phyloP scores from a whole-genome alignment of 2,113 vertebrate species.

The Clarias magur region DNA sequence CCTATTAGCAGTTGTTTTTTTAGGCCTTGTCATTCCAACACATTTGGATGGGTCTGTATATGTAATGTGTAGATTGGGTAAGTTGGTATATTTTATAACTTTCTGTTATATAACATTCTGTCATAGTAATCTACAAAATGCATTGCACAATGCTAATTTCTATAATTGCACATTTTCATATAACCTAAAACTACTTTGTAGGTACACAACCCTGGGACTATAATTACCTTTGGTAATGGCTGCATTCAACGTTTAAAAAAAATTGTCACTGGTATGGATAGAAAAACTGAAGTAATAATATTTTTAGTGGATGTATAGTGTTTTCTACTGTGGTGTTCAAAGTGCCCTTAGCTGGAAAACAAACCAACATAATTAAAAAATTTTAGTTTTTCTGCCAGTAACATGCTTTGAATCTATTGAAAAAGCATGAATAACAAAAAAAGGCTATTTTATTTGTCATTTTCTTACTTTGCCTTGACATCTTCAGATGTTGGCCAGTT shows the following conservation, averaged over 20 bases:
- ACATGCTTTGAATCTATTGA: not conserved
- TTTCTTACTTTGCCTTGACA: not conserved
- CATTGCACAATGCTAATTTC: not conserved
- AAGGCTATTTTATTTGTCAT: not conserved
- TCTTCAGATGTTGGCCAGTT: not conserved
- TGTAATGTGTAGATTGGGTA: not conserved
- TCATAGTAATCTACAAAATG: not conserved
- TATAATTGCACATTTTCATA: not conserved
- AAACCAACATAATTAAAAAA: too few species aligned
- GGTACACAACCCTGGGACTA: not conserved
- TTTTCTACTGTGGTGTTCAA: not conserved
- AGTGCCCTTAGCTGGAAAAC: too few species aligned
- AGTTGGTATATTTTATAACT: too few species aligned
- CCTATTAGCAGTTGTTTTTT: too few species aligned
- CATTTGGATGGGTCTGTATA: not conserved
- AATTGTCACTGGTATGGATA: not conserved
- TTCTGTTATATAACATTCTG: too few species aligned
- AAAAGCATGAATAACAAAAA: not conserved
- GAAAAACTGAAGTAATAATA: not conserved
- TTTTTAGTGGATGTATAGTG: not conserved
- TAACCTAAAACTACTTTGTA: not conserved
- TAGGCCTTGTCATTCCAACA: too few species aligned
- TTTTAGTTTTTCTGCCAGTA: not conserved
- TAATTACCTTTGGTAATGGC: not conserved
- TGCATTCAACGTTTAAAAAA: not conserved